Conservation (phyloP, 2,888 invertebrate species). For the Nebria salina region DNA sequence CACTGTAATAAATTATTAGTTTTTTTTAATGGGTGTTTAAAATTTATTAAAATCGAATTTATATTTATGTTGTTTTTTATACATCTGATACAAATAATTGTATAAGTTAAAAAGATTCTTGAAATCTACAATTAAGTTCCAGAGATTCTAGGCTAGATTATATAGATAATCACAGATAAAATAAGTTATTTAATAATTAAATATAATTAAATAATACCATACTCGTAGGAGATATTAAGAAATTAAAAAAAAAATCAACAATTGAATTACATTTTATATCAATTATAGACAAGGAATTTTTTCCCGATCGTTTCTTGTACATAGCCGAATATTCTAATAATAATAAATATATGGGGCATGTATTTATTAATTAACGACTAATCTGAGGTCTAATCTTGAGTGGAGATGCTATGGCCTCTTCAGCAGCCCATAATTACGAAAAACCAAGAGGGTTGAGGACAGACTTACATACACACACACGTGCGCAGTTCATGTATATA, state of each 20-base stretch:
- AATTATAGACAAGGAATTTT: neutral
- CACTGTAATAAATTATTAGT: neutral
- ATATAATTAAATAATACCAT: neutral
- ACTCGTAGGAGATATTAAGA: neutral
- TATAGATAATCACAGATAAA: neutral
- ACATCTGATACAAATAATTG: neutral
- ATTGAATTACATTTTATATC: neutral
- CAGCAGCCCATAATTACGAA: slow-evolving; percentile 14
- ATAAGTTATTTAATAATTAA: neutral
- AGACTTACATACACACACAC: neutral
- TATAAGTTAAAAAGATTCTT: neutral
- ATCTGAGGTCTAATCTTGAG: neutral
- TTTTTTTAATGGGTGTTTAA: neutral
- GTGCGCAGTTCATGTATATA: slow-evolving; percentile 8
- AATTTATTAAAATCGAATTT: neutral
- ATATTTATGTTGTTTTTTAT: neutral
- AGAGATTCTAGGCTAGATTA: neutral
- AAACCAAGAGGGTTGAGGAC: slow-evolving; percentile 1
- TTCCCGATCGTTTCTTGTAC: neutral
- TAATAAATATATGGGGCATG: neutral
- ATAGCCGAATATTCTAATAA: neutral
- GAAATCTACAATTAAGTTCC: neutral
- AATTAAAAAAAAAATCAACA: neutral
- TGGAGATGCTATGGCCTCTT: neutral
- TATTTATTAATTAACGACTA: neutral